Conservation (phyloP, 2,797 vertebrate genomes). For the Tapera naevia region DNA sequence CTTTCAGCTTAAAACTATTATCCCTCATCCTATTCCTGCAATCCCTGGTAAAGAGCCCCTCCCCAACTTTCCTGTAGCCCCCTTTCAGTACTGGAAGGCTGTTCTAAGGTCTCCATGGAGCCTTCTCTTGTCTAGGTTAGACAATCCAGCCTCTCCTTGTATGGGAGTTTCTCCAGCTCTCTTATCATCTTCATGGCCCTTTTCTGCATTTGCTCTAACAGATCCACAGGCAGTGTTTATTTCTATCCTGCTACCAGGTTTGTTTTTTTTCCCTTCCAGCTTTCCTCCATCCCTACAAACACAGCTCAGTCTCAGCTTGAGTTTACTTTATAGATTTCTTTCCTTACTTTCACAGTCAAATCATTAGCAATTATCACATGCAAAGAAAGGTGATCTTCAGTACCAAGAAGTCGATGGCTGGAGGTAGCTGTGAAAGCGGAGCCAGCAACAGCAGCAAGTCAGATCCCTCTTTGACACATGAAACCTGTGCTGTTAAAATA, state of each 20-base stretch:
- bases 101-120: no score
- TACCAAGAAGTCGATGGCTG: conserved; percentile 64
- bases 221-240: neutral
- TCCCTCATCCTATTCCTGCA: no score
- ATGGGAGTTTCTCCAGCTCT: no score
- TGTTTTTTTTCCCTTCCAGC: neutral
- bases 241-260: neutral
- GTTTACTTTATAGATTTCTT: conserved; percentile 75
- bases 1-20: no score
- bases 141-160: no score
- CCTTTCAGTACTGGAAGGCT: no score
- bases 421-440: neutral
- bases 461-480: neutral
- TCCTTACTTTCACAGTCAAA: neutral
- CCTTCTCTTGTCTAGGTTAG: no score
- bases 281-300: neutral
- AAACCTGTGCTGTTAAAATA: conserved; percentile 11
- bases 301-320: conserved; percentile 33
- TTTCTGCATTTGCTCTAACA: no score
- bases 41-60: no score
- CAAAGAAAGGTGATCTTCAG: conserved; percentile 77
- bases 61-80: no score
- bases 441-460: neutral
- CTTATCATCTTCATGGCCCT: no score
- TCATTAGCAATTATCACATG: conserved; percentile 73